Conservation (phyloP, 2,797 vertebrate genomes). For the Aselliscus stoliczkanus region DNA sequence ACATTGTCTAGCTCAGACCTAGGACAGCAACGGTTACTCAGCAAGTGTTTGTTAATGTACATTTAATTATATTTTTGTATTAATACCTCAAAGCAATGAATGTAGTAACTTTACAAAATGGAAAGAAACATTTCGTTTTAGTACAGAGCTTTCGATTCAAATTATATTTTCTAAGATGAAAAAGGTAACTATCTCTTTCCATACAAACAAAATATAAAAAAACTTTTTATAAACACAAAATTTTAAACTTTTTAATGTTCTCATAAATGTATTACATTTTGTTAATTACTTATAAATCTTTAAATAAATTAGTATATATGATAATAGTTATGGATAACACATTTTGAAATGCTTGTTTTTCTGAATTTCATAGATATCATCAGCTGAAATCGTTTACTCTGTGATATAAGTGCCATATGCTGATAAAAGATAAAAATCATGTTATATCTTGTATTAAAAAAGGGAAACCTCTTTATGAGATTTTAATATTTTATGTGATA, state of each 20-base stretch:
- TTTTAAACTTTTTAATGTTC: background rate
- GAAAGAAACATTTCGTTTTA: background rate
- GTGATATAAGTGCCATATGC: background rate
- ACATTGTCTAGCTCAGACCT: background rate
- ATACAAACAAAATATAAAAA: background rate
- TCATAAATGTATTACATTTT: background rate
- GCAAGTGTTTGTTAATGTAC: background rate
- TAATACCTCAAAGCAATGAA: background rate
- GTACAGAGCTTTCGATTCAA: background rate
- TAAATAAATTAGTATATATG: background rate
- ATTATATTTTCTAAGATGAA: conserved; percentile 1
- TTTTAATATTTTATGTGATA: background rate
- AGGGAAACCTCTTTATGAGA: background rate
- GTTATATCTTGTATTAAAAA: background rate
- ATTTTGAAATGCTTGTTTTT: background rate
- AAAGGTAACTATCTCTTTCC: background rate
- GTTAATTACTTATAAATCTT: background rate
- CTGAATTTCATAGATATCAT: background rate
- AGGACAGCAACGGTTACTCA: conserved; percentile 2
- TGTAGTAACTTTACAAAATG: background rate
- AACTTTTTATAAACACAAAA: background rate
- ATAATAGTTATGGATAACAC: background rate
- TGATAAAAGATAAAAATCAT: background rate
- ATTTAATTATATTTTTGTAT: conserved; percentile 5
- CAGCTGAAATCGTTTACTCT: background rate